These are phyloP conservation scores for Synodontis membranacea DNA, from an alignment of 2,113 vertebrate genomes.

Conservation along the genomic window DNA sequence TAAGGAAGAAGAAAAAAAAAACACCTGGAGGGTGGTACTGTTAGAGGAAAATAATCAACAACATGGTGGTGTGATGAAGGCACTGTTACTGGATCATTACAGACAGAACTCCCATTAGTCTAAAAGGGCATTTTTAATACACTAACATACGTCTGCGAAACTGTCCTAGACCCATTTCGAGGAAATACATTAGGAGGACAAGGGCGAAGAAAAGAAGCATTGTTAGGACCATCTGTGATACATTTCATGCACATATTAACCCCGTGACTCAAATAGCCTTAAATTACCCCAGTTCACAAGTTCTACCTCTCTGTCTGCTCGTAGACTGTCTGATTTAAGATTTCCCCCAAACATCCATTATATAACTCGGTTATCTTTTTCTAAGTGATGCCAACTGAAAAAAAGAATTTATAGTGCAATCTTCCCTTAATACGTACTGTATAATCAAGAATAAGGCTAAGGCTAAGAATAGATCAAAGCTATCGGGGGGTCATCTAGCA, in stretches of 20 bases:
- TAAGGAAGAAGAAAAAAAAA: too few relatives aligned
- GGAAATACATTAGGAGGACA: background rate
- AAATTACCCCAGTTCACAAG: conserved; percentile 27
- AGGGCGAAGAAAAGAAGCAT: conserved; percentile 11
- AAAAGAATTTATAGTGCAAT: background rate
- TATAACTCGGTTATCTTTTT: background rate
- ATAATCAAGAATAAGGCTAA: too few relatives aligned
- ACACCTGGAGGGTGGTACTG: too few relatives aligned
- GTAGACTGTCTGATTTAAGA: conserved; percentile 15
- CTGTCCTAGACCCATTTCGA: background rate
- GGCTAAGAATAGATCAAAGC: background rate
- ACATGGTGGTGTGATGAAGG: too few relatives aligned
- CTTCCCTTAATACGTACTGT: background rate
- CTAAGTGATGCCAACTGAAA: background rate
- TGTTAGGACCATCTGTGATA: conserved; percentile 46
- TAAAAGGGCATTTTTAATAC: too few relatives aligned
- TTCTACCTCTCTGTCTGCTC: conserved; percentile 22
- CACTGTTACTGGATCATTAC: too few relatives aligned
- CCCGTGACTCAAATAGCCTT: conserved; percentile 25
- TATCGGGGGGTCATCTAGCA: background rate
- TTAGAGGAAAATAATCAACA: too few relatives aligned
- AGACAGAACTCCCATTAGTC: too few relatives aligned
- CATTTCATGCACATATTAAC: conserved; percentile 48
- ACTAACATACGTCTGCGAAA: background rate
- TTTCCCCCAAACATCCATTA: background rate